These are phyloP conservation scores for Slavum lentiscoides DNA, from an alignment of 2,888 invertebrate genomes.

Conservation along the genomic window DNA sequence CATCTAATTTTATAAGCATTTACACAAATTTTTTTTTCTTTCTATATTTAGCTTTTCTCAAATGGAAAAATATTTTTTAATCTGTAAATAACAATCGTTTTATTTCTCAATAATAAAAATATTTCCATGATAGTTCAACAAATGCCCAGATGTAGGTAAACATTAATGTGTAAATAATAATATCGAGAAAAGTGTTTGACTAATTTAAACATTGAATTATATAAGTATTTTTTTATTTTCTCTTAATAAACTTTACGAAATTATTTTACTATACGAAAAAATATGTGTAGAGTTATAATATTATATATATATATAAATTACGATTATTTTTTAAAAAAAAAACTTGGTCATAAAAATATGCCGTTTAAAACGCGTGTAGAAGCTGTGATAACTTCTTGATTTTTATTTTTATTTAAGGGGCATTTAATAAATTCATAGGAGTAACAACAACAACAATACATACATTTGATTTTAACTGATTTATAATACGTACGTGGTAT, in stretches of 20 bases:
- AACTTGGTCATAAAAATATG: constrained; percentile 7
- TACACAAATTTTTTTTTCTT: constrained; percentile 30
- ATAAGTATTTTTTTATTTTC: constrained; percentile 53
- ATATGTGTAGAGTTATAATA: constrained; percentile 42
- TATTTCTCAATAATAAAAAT: constrained; percentile 43
- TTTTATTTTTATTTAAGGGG: constrained; percentile 45
- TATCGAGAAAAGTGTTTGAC: constrained; percentile 33
- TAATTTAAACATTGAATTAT: constrained; percentile 51
- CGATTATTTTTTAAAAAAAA: constrained; percentile 35
- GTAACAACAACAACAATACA: constrained; percentile 11
- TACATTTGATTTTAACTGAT: constrained; percentile 18
- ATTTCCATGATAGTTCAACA: constrained; percentile 37
- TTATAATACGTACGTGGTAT: constrained; percentile 18
- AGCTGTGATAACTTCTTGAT: constrained; percentile 52
- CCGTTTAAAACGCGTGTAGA: constrained; percentile 44
- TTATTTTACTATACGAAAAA: constrained; percentile 34
- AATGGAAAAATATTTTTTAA: constrained; percentile 44
- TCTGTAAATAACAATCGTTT: constrained; percentile 42
- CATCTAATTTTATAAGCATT: constrained; percentile 41
- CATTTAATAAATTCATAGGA: constrained; percentile 37
- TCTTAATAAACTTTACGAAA: constrained; percentile 44
- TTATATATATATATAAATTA: constrained; percentile 5
- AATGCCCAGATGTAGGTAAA: constrained; percentile 38
- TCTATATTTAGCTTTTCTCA: constrained; percentile 47
- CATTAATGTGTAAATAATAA: constrained; percentile 43